These are phyloP conservation scores for Brachionus plicatilis DNA, from an alignment of 1,140 invertebrate species.

Conservation along the genomic window DNA sequence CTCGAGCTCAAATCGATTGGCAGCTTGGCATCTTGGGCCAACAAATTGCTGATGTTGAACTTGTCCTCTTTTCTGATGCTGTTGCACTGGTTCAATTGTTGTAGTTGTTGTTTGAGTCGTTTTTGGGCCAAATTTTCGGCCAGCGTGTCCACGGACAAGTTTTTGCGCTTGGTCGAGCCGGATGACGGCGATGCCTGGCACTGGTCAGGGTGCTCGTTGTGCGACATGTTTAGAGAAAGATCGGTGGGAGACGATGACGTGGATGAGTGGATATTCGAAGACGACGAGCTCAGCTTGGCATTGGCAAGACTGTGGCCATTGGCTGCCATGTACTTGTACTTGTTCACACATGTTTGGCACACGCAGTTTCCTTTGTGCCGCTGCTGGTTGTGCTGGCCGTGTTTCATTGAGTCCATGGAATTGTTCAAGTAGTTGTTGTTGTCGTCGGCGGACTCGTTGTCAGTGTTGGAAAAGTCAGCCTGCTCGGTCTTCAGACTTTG, in stretches of 20 bases:
- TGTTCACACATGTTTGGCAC: constrained; percentile 26
- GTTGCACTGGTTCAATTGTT: background rate
- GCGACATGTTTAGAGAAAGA: background rate
- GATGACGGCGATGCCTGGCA: background rate
- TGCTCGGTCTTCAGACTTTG: background rate
- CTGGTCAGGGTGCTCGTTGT: background rate
- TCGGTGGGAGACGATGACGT: background rate
- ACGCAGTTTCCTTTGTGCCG: constrained; percentile 30
- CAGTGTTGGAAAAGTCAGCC: background rate
- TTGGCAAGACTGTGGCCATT: constrained; percentile 20
- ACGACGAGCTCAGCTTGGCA: background rate
- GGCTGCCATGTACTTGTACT: constrained; percentile 37
- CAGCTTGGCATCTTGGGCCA: background rate
- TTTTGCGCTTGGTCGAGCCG: background rate
- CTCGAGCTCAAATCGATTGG: background rate
- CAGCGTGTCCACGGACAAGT: constrained; percentile 26
- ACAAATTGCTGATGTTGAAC: constrained; percentile 31
- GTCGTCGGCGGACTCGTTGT: background rate
- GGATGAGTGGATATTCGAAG: background rate
- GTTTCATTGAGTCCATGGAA: constrained; percentile 23
- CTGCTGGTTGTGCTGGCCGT: background rate
- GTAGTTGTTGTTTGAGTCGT: constrained; percentile 12
- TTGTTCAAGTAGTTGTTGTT: constrained; percentile 22
- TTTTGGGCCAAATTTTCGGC: constrained; percentile 40
- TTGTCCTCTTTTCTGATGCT: constrained; percentile 14